Conservation (phyloP, 2,797 vertebrate species). For the Champsocephalus esox region DNA sequence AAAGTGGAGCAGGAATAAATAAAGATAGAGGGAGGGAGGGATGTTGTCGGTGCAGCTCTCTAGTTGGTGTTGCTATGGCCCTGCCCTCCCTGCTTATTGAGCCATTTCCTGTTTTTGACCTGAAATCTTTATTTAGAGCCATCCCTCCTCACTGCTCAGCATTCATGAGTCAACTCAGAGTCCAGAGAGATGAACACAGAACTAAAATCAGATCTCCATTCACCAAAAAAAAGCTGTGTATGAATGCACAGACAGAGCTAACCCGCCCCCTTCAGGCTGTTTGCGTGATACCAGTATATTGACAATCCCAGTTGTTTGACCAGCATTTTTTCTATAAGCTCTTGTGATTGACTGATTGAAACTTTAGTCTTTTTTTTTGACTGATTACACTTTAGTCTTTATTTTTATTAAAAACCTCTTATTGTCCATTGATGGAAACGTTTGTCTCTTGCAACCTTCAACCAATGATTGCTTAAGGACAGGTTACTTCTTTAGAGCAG, state of each 20-base stretch:
- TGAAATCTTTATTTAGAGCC: constrained; percentile 99
- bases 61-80: constrained; percentile 91
- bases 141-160: constrained; percentile 87
- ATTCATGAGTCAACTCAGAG: constrained; percentile 79
- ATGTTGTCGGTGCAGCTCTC: constrained; percentile 70
- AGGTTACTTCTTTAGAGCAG: not conserved
- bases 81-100: constrained; percentile 95
- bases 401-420: not conserved
- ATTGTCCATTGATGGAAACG: not conserved
- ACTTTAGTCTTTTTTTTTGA: constrained; percentile 9
- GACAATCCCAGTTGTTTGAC: not conserved
- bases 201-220: constrained; percentile 68
- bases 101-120: constrained; percentile 99
- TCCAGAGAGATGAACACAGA: constrained; percentile 72
- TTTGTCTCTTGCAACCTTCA: not conserved
- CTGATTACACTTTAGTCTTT: constrained; percentile 13
- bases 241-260: constrained; percentile 15
- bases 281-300: not conserved
- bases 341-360: constrained; percentile 4
- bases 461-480: not conserved
- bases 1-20: constrained; percentile 60
- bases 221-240: constrained; percentile 38
- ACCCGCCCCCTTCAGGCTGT: constrained; percentile 26
- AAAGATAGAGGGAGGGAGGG: constrained; percentile 53
- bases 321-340: constrained; percentile 16